Base-by-base conservation (phyloP, 2,888 invertebrate genomes). In the Apocheima hispidaria region DNA sequence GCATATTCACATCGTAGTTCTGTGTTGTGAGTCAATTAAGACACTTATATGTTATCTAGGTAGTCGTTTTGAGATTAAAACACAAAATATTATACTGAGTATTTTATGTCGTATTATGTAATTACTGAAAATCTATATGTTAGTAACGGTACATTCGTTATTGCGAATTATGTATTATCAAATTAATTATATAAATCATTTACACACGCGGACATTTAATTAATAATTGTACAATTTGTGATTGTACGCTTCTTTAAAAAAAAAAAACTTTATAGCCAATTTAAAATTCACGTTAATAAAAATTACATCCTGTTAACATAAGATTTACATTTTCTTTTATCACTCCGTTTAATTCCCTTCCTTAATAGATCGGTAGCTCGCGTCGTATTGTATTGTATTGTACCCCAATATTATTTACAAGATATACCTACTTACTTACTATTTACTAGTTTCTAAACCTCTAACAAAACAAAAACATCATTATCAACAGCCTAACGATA, bases 41-140 rank as follows among this genome's bases (percentile, higher is more conserved):
- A 78, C 46, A 46, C 36, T 40, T 72, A 75, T 75, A 78, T 75
- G 66, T 77, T 78, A 79, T 90, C 91, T n/a, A n/a, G n/a, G n/a
- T 91, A 90, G 91, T 91, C 91, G 82, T 85, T 87, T 86, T 83
- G 86, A 90, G 84, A 88, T 90, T 87, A 56, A 78, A 77, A n/a
- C n/a, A n/a, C n/a, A n/a, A n/a, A 73, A 72, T 12, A 7, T 66
- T 12, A n/a, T 79, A 71, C 75, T 78, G 76, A 68, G 46, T 46
- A 46, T 46, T 74, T 70, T 44, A 2, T 53, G 59, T 70, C 66
- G 63, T 73, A 54, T 56, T 60, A 57, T 61, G 36, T 66, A 68
- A 48, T 35, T 54, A 55, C 38, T 53, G 60, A 40, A 18, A 40
- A 7, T 40, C 14, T 41, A 44, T 30, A 30, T 12, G 35, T 55